phyloP scores from a whole-genome alignment of 2,888 invertebrate genomes.

The Aproaerema taeniolella region DNA sequence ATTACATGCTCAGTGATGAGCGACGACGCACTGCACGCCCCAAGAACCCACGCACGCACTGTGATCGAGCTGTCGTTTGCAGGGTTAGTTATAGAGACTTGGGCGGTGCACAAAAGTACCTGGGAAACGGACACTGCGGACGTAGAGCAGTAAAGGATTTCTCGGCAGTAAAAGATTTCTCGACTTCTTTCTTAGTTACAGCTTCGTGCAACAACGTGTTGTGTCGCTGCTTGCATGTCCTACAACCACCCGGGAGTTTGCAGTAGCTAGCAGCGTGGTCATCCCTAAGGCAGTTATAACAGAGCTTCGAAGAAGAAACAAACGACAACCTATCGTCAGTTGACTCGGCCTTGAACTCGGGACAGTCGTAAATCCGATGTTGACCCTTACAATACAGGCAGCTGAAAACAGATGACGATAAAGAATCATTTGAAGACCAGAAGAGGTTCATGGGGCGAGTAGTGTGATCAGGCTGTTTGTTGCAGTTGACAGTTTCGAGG shows the following conservation, averaged over 20 bases:
- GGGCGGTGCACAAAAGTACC: conserved; percentile 3
- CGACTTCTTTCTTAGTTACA: too few relatives aligned
- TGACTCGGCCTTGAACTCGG: not conserved
- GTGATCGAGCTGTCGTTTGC: not conserved
- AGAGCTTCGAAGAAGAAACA: not conserved
- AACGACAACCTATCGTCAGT: not conserved
- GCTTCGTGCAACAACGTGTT: conserved; percentile 1
- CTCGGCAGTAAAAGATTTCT: too few relatives aligned
- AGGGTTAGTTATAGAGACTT: not conserved
- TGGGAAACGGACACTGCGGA: too few relatives aligned
- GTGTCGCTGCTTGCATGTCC: conserved; percentile 2
- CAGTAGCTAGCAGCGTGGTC: conserved; percentile 1
- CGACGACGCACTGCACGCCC: not conserved
- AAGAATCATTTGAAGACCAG: too few relatives aligned
- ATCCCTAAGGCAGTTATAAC: not conserved
- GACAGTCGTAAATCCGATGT: conserved; percentile 1
- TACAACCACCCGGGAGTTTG: not conserved
- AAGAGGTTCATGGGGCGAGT: too few relatives aligned
- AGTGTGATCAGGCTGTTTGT: too few relatives aligned
- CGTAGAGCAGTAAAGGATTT: too few relatives aligned
- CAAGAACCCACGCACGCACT: conserved; percentile 2
- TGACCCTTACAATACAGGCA: not conserved
- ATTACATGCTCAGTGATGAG: not conserved
- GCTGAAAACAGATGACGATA: too few relatives aligned
- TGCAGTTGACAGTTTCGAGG: not conserved